Percentiles rank a stretch among this genome's conserved stretches.
These are phyloP conservation scores for Tautogolabrus adspersus DNA, from an alignment of 2,113 vertebrate species.

Conservation along the genomic window DNA sequence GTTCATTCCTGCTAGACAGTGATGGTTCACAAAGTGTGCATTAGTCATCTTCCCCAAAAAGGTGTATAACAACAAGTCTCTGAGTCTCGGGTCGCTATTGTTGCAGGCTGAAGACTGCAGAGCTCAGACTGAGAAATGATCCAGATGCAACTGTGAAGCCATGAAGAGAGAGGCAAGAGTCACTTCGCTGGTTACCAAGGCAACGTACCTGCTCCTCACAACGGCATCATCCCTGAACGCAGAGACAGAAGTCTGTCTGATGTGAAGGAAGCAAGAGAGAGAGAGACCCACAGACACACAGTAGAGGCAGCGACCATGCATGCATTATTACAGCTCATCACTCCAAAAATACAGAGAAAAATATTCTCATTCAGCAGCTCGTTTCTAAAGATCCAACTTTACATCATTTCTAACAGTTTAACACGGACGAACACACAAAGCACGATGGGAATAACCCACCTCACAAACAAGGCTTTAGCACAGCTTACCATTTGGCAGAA, in stretches of 20 bases:
- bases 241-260: constrained; percentile 53
- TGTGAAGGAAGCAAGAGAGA: constrained; percentile 24
- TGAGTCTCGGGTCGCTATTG: neutral
- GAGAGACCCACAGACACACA: neutral
- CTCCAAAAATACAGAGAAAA: neutral
- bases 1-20: neutral
- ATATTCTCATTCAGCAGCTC: constrained; percentile 25
- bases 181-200: constrained; percentile 68
- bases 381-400: neutral
- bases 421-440: neutral
- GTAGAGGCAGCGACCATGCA: neutral
- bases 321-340: constrained; percentile 36
- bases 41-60: neutral
- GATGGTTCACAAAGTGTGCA: neutral
- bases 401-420: neutral
- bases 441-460: constrained; percentile 30
- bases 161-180: constrained; percentile 48
- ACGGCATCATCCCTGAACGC: constrained; percentile 55
- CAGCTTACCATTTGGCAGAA: constrained; percentile 51
- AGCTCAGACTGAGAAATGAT: constrained; percentile 23
- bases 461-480: constrained; percentile 53
- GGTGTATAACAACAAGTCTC: neutral
- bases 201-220: constrained; percentile 72
- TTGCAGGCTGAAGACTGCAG: constrained; percentile 1
- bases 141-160: constrained; percentile 40